phyloP scores from a whole-genome alignment of 2,113 vertebrate genomes.

The Camelus dromedarius region DNA sequence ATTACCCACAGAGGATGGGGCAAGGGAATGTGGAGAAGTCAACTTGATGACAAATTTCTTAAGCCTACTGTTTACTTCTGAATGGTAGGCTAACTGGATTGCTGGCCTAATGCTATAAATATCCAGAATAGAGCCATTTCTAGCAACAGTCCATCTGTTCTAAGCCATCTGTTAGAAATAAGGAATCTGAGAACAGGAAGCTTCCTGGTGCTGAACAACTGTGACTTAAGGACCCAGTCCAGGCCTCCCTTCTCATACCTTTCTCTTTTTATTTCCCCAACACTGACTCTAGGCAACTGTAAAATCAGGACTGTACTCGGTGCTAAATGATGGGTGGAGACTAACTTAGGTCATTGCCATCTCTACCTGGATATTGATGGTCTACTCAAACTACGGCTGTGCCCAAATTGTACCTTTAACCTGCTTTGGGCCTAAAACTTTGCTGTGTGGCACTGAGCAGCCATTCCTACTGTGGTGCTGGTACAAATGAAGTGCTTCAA shows the following conservation, averaged over 20 bases:
- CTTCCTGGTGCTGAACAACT: background rate
- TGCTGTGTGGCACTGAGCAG: background rate
- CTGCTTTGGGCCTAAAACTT: background rate
- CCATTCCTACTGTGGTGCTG: background rate
- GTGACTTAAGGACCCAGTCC: background rate
- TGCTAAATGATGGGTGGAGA: background rate
- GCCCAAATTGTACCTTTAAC: background rate
- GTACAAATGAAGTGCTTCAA: background rate
- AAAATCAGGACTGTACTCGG: background rate
- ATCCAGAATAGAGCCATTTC: background rate
- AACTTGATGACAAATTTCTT: background rate
- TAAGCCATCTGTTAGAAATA: background rate
- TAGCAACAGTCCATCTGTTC: conserved; percentile 42
- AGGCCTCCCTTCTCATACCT: background rate
- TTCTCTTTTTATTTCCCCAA: background rate
- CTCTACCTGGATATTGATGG: background rate
- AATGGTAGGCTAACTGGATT: background rate
- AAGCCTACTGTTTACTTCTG: background rate
- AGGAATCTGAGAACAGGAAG: background rate
- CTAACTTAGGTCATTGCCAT: background rate
- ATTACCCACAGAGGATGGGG: background rate
- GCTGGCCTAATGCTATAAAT: background rate
- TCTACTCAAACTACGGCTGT: background rate
- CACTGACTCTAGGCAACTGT: background rate
- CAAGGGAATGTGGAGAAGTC: background rate